Evolutionary conservation across 1,140 invertebrate species (phyloP).

Genomic region (Drosophila bipectinata): DNA sequence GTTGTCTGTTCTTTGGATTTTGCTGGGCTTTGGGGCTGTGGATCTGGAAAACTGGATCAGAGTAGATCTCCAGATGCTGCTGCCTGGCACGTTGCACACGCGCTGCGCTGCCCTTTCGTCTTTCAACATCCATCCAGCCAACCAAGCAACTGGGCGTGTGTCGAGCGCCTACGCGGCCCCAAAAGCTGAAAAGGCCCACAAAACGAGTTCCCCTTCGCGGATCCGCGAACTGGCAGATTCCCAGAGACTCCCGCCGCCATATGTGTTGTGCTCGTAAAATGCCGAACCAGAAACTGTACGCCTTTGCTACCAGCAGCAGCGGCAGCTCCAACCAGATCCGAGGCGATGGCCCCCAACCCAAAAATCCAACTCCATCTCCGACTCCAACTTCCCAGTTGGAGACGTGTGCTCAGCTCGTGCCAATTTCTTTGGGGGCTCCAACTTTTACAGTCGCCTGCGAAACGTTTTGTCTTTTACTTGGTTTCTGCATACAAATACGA

Average conservation of each 20-base stretch:
- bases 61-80: slow-evolving; percentile 65
- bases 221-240: slow-evolving; percentile 11
- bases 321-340: slow-evolving; percentile 5
- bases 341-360: no score
- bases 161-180: slow-evolving; percentile 71
- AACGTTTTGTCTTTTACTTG: slow-evolving; percentile 65
- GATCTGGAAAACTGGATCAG: slow-evolving; percentile 59
- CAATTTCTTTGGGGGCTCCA: slow-evolving; percentile 64
- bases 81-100: slow-evolving; percentile 65
- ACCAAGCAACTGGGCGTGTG: slow-evolving; percentile 44
- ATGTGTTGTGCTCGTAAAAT: slow-evolving; percentile 66
- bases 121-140: slow-evolving; percentile 11
- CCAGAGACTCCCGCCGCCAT: slow-evolving; percentile 43
- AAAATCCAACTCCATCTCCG: slow-evolving; percentile 7
- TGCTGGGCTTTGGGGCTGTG: slow-evolving; percentile 2
- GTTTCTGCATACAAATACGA: slow-evolving; percentile 67
- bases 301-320: slow-evolving; percentile 20
- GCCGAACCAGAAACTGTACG: slow-evolving; percentile 69
- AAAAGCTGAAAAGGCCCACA: slow-evolving; percentile 54
- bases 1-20: neutral
- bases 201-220: slow-evolving; percentile 69
- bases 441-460: slow-evolving; percentile 63
- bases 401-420: slow-evolving; percentile 79
- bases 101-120: slow-evolving; percentile 22
- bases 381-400: slow-evolving; percentile 19